Evolutionary conservation across 2,113 vertebrate species (phyloP), one percentile per base, ranked within the genome.

Genomic region (Corapipo altera): DNA sequence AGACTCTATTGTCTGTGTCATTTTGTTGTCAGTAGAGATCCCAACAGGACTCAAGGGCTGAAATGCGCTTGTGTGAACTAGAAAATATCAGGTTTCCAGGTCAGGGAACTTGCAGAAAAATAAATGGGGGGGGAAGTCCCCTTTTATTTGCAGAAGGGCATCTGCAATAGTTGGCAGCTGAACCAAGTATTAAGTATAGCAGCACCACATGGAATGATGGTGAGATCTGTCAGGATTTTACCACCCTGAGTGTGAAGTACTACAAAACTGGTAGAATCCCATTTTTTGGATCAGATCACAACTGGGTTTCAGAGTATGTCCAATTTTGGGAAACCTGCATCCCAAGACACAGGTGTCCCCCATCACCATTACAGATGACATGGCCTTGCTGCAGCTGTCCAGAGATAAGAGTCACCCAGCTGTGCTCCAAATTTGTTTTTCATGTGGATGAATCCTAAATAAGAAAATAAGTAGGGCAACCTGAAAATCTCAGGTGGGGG

Each of bases 11-110:
- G 30, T 58, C 62, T 72, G 48, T 93, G 77, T 61, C 77, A 39
- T 92, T 91, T 91, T 64, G 49, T 72, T 95, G 85, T 89, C 90
- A 81, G 64, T 51, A 59, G 64, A 48, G 79, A 71, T 88, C 67
- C 64, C 72, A 85, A 76, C 20, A 81, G 33, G 43, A 67, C 58
- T 93, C 33, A 35, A 86, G 55, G 52, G 58, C 54, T 94, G 37
- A 88, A 94, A 91, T 57, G 61, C 81, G 43, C 67, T 2, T 28
- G 57, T 81, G 74, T 76, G 75, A 93, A 86, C 73, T 26, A 91
- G 92, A 89, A 94, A 97, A 96, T 84, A 58, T 74, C 90, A 91
- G 54, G 41, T 95, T 96, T 96, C 69, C 75, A 95, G 90, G 90
- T 90, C 95, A 95, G 54, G 49, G 24, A 85, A 74, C 46, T 67